Conservation (phyloP, 2,797 vertebrate genomes). For the Channa striata region DNA sequence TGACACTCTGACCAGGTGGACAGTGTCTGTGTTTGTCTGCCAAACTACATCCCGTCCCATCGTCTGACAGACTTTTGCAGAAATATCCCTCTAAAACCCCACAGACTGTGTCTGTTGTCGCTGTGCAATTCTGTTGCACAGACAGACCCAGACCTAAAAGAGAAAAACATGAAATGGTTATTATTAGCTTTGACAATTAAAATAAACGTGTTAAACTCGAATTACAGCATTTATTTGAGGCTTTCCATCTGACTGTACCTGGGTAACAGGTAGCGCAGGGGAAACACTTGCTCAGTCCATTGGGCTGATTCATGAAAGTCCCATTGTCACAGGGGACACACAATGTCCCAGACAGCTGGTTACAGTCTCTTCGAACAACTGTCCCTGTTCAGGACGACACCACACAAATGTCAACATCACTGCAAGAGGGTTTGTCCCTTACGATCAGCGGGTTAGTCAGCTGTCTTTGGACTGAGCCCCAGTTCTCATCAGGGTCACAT, state of each 20-base stretch:
- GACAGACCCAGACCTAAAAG: slow-evolving; percentile 52
- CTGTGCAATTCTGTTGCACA: slow-evolving; percentile 14
- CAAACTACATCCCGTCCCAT: slow-evolving; percentile 26
- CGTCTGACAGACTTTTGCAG: not conserved
- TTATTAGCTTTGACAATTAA: too few relatives aligned
- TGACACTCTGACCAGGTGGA: slow-evolving; percentile 42
- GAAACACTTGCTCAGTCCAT: slow-evolving; percentile 1
- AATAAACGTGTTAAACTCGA: too few relatives aligned
- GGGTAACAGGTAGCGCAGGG: slow-evolving; percentile 47
- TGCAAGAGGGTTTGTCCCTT: not conserved
- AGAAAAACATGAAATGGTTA: too few relatives aligned
- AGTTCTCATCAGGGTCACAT: slow-evolving; percentile 31
- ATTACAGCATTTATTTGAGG: too few relatives aligned
- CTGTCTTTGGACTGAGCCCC: too few relatives aligned
- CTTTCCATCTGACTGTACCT: slow-evolving; percentile 36
- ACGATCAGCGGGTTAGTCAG: not conserved
- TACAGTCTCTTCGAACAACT: slow-evolving; percentile 46
- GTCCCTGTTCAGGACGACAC: slow-evolving; percentile 36
- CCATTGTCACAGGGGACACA: slow-evolving; percentile 32
- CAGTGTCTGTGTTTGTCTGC: slow-evolving; percentile 35
- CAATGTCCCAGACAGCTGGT: not conserved
- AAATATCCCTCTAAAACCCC: slow-evolving; percentile 42
- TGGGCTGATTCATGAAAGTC: slow-evolving; percentile 59
- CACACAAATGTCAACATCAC: not conserved
- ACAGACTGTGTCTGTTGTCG: slow-evolving; percentile 41